phyloP scores from a whole-genome alignment of 2,797 vertebrate genomes.

The Cheirogaleus major region DNA sequence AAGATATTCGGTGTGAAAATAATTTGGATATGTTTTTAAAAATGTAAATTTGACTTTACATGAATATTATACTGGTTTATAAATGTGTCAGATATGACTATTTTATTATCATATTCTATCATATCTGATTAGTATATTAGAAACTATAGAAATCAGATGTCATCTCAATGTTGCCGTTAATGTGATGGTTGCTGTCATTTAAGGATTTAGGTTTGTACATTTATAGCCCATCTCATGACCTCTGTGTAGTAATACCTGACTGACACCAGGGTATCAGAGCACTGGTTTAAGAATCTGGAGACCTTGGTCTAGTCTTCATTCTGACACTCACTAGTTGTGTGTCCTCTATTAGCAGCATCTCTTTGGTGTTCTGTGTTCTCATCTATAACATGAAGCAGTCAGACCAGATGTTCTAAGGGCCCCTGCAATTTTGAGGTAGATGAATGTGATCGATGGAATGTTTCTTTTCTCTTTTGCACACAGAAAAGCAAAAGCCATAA shows the following conservation, averaged over 20 bases:
- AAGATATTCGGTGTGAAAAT: conserved; percentile 22
- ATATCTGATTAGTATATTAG: background rate
- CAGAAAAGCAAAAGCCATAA: background rate
- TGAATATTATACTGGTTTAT: background rate
- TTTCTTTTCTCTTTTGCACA: background rate
- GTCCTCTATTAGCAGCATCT: background rate
- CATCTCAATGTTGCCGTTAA: background rate
- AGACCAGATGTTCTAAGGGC: background rate
- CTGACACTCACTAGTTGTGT: background rate
- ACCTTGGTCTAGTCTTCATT: background rate
- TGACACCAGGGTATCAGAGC: background rate
- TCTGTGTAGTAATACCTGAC: background rate
- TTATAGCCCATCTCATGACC: background rate
- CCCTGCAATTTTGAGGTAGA: background rate
- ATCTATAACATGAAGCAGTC: background rate
- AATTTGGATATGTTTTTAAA: background rate
- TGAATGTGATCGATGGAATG: background rate
- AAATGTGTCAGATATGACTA: background rate
- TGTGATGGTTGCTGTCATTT: background rate
- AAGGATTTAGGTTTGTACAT: background rate
- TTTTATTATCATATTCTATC: background rate
- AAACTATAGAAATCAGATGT: background rate
- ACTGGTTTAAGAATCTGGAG: background rate
- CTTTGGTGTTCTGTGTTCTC: background rate
- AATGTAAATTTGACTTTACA: background rate